Conservation (phyloP, 2,888 invertebrate species). For the Odontomyia ornata region DNA sequence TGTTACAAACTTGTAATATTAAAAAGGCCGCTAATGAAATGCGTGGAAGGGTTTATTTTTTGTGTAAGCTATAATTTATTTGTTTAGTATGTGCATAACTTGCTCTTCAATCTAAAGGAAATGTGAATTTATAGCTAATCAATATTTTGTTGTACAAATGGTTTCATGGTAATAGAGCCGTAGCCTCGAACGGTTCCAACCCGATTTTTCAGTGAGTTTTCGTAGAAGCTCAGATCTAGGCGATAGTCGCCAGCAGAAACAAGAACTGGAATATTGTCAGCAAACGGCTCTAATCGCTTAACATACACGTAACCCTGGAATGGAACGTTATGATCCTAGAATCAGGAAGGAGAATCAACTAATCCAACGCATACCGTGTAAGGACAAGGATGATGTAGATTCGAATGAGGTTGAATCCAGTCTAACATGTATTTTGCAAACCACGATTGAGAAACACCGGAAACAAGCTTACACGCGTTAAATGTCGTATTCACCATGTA, state of each 20-base stretch:
- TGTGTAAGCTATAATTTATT: no score
- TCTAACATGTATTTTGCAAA: conserved; percentile 14
- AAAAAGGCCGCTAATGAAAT: no score
- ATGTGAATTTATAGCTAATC: background rate
- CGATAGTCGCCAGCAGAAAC: conserved; percentile 33
- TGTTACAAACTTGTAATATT: no score
- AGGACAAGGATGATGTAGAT: conserved; percentile 30
- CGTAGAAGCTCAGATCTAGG: conserved; percentile 14
- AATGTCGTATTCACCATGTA: conserved; percentile 28
- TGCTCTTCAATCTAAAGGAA: no score
- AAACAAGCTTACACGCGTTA: conserved; percentile 4
- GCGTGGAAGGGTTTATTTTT: no score
- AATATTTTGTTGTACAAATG: conserved; percentile 17
- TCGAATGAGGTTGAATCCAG: conserved; percentile 28
- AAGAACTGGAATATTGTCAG: conserved; percentile 32
- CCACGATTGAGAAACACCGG: background rate
- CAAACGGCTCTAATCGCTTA: conserved; percentile 21
- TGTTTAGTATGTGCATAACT: no score
- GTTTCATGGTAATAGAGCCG: conserved; percentile 26
- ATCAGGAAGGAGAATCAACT: no score
- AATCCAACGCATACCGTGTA: conserved; percentile 27
- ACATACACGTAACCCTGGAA: conserved; percentile 13
- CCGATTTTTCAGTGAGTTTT: conserved; percentile 8
- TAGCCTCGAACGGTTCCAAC: conserved; percentile 30
- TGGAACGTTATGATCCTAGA: background rate